Percentiles rank a stretch among this genome's conserved stretches.
Conservation (phyloP, 2,888 invertebrate species). For the Ptychoptera contaminata region DNA sequence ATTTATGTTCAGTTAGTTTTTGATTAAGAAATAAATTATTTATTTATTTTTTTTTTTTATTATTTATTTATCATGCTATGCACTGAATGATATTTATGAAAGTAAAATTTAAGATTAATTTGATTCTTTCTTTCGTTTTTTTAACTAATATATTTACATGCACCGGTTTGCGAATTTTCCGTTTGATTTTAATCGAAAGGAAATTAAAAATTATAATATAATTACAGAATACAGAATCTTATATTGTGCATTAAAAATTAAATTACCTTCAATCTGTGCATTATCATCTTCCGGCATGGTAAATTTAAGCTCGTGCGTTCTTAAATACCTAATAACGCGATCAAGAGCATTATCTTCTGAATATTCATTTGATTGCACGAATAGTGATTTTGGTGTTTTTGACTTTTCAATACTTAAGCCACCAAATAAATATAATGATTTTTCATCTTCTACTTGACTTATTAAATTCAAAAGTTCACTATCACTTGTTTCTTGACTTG, state of each 20-base stretch:
- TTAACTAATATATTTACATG: not conserved
- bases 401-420: slow-evolving; percentile 29
- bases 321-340: slow-evolving; percentile 32
- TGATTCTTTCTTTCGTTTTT: not conserved
- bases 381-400: slow-evolving; percentile 15
- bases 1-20: too few relatives aligned
- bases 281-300: slow-evolving; percentile 28
- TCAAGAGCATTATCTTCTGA: slow-evolving; percentile 31
- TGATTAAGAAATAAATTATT: too few relatives aligned
- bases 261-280: slow-evolving; percentile 15
- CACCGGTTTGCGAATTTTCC: not conserved
- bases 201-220: not conserved
- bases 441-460: slow-evolving; percentile 31
- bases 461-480: slow-evolving; percentile 30
- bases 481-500: slow-evolving; percentile 19
- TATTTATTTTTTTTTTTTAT: too few relatives aligned
- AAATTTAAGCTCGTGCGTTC: slow-evolving; percentile 33
- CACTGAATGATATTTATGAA: not conserved
- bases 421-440: slow-evolving; percentile 29
- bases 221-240: not conserved
- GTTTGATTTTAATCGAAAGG: not conserved
- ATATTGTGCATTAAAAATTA: not conserved
- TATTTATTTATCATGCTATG: too few relatives aligned
- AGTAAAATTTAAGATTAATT: too few relatives aligned
- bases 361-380: slow-evolving; percentile 10